Conservation (phyloP, 2,797 vertebrate species). For the Cryptoprocta ferox region DNA sequence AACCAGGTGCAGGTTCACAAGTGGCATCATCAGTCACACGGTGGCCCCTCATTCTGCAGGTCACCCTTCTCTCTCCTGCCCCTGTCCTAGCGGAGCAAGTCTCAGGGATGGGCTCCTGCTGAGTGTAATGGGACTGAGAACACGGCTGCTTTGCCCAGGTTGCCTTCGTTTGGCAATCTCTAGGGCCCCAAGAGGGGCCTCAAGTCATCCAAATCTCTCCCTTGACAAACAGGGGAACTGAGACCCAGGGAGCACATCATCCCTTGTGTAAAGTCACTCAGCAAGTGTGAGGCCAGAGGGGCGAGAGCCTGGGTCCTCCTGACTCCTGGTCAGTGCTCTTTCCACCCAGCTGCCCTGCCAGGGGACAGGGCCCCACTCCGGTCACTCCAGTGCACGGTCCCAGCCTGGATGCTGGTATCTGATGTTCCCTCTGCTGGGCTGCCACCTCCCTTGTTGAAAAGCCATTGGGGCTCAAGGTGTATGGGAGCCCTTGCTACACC, state of each 20-base stretch:
- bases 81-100: neutral
- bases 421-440: neutral
- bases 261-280: neutral
- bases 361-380: neutral
- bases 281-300: neutral
- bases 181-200: neutral
- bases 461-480: neutral
- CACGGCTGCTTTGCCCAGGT: neutral
- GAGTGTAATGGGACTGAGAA: neutral
- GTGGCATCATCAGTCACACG: rapidly evolving
- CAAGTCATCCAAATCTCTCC: neutral
- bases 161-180: neutral
- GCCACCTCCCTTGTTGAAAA: neutral
- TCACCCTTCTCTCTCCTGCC: neutral
- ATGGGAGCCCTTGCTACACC: neutral
- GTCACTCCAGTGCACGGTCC: neutral
- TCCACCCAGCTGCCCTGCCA: neutral
- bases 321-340: neutral
- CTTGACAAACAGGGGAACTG: neutral
- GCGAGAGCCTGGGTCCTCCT: neutral
- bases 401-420: neutral
- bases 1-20: neutral
- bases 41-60: neutral
- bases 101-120: neutral
- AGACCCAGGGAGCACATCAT: neutral